These are phyloP conservation scores for Rhagonycha lutea DNA, from an alignment of 2,888 invertebrate genomes.

Conservation along the genomic window DNA sequence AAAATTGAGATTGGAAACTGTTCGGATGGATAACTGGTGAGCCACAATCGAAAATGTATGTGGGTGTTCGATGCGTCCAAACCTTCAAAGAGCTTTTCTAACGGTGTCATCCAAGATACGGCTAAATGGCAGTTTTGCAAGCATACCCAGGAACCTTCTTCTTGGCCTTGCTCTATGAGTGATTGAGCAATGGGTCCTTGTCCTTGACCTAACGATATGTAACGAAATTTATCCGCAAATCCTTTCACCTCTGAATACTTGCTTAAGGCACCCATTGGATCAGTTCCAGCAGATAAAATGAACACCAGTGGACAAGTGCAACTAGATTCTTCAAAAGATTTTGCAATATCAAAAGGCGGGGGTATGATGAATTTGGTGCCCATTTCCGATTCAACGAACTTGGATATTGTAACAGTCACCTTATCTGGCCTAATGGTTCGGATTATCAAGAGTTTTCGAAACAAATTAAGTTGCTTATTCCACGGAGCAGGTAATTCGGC, in stretches of 20 bases:
- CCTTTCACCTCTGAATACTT: constrained; percentile 78
- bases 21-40: constrained; percentile 86
- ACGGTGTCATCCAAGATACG: constrained; percentile 75
- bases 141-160: constrained; percentile 79
- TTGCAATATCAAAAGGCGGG: constrained; percentile 79
- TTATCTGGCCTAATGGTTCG: constrained; percentile 87
- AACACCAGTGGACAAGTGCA: constrained; percentile 77
- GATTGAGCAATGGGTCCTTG: constrained; percentile 73
- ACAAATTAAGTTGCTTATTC: constrained; percentile 63
- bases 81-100: constrained; percentile 77
- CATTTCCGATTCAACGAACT: constrained; percentile 70
- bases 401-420: constrained; percentile 77
- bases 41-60: constrained; percentile 80
- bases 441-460: constrained; percentile 78
- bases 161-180: constrained; percentile 71
- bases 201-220: constrained; percentile 83
- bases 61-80: constrained; percentile 72
- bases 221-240: constrained; percentile 64
- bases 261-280: constrained; percentile 77
- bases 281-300: constrained; percentile 81
- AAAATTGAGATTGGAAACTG: constrained; percentile 85
- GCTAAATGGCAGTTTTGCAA: constrained; percentile 87
- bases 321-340: constrained; percentile 77
- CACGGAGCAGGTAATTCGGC: constrained; percentile 72
- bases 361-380: constrained; percentile 76